Evolutionary conservation across 1,140 invertebrate genomes (phyloP), one percentile per base, ranked within the genome.

Genomic region (Leptopilina boulardi): DNA sequence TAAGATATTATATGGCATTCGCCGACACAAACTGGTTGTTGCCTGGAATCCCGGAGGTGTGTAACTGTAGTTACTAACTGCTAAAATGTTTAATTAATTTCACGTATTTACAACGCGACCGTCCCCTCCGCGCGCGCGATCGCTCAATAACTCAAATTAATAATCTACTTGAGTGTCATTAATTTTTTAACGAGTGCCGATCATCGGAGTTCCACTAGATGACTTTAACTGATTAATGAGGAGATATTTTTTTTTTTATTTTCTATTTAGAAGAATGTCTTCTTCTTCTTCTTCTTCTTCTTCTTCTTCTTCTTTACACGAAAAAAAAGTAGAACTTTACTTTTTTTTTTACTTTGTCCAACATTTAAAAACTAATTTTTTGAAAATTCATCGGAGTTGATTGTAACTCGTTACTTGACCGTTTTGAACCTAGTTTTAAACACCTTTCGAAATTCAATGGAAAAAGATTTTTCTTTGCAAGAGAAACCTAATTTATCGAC

Each of bases 1-100:
- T 87, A 86, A 87, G 86, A 86, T 87, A 87, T 87, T 86, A 87
- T 87, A 87, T 86, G 77, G 79, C 79, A 51, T 76, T 77, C 76
- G 75, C 83, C 83, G 79, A 84, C 79, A 80, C 81, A 83, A 84
- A 82, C 79, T 83, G 81, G 83, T 84, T 84, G 77, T 74, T 42
- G 75, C 66, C 59, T 74, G 74, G 82, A 80, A 83, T 81, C 75
- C 75, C 13, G 59, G 71, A 77, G 77, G 76, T 80, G 76, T 77
- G 75, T 77, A 76, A 75, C 71, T 70, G 77, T 75, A 77, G 76
- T 79, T 81, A 80, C 71, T 76, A 78, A 83, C 78, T 81, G 80
- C 78, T 81, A 81, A 51, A 83, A 83, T 81, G 78, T 77, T 83
- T 83, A 83, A 81, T 83, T 76, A 83, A 83, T 83, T 80, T 80